phyloP scores from a whole-genome alignment of 2,113 vertebrate genomes.

The Tenebrosternarchus preto region DNA sequence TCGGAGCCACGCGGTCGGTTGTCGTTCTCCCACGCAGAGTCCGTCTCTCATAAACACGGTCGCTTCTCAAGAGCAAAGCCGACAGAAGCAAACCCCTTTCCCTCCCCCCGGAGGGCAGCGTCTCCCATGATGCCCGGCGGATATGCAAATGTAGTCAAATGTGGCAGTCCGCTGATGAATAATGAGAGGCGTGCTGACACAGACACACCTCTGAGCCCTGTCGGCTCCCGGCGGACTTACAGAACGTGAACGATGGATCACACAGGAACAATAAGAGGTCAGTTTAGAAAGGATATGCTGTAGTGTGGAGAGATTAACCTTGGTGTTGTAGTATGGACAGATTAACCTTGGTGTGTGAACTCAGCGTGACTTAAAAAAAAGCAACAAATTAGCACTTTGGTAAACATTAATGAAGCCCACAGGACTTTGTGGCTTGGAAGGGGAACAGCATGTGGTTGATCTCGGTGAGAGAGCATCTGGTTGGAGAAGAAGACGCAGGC shows the following conservation, averaged over 20 bases:
- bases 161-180: conserved; percentile 30
- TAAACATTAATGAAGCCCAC: background rate
- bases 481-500: too few relatives aligned
- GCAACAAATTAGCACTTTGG: background rate
- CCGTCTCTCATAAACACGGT: conserved; percentile 3
- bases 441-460: background rate
- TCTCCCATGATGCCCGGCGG: conserved; percentile 38
- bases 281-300: background rate
- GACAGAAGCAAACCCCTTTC: background rate
- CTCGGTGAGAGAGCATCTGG: conserved; percentile 7
- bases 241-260: background rate
- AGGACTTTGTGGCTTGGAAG: background rate
- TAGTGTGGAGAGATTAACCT: background rate
- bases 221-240: background rate
- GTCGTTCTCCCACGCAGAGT: background rate
- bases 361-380: background rate
- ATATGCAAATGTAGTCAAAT: conserved; percentile 36
- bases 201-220: conserved; percentile 9
- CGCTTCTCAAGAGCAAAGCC: conserved; percentile 46
- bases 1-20: conserved; percentile 29
- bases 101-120: conserved; percentile 27
- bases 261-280: conserved; percentile 3
- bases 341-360: background rate
- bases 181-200: conserved; percentile 14
- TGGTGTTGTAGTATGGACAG: background rate